Conservation (phyloP, 2,113 vertebrate species). For the Petrocephalus microphthalmus region DNA sequence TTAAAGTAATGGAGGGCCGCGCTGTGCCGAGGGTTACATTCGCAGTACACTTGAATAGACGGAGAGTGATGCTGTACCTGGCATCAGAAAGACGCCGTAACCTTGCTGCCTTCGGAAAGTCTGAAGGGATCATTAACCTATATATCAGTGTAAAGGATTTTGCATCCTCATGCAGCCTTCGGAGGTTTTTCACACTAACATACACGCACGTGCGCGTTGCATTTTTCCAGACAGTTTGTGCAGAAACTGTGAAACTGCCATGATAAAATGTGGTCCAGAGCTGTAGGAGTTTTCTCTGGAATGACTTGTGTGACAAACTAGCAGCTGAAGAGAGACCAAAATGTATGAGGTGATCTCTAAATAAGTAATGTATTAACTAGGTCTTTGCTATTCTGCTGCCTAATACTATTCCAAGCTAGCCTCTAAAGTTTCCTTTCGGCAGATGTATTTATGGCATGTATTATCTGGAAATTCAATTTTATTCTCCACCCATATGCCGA, state of each 20-base stretch:
- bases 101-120: not conserved
- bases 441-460: not conserved
- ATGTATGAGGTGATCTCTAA: not conserved
- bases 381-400: not conserved
- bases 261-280: not conserved
- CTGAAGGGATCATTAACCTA: not conserved
- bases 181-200: not conserved
- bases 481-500: not conserved
- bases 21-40: too few relatives aligned
- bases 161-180: not conserved
- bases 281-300: not conserved
- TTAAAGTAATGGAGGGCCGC: not conserved
- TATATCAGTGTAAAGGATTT: not conserved
- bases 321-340: not conserved
- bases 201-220: not conserved
- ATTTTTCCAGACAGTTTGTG: not conserved
- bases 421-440: not conserved
- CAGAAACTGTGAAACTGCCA: not conserved
- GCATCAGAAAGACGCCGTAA: not conserved
- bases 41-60: not conserved
- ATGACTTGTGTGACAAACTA: not conserved
- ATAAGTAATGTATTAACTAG: not conserved
- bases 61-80: not conserved
- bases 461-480: not conserved
- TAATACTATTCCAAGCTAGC: not conserved